These are phyloP conservation scores for Reticulitermes speratus DNA, from an alignment of 1,140 invertebrate species.

Conservation along the genomic window DNA sequence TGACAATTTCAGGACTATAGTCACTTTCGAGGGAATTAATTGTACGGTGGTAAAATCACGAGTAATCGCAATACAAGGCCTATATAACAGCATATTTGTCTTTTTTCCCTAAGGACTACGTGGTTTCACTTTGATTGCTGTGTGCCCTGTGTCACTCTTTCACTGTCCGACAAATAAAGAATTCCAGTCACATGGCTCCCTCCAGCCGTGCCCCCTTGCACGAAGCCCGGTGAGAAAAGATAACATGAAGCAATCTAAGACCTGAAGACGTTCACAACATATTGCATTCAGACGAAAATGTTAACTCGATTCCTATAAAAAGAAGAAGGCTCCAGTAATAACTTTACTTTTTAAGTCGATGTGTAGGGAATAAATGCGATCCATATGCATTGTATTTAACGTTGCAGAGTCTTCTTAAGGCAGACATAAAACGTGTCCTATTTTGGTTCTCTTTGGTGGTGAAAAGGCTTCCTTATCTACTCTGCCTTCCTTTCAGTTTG, in stretches of 20 bases:
- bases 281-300: slow-evolving; percentile 16
- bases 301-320: not conserved
- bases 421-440: too few relatives aligned
- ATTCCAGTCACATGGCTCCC: slow-evolving; percentile 2
- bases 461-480: too few relatives aligned
- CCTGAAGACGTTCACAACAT: not conserved
- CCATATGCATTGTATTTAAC: too few relatives aligned
- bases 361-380: not conserved
- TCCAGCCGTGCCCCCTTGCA: not conserved
- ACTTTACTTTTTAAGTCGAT: not conserved
- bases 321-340: not conserved
- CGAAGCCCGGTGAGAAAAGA: not conserved
- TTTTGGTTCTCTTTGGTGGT: too few relatives aligned
- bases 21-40: too few relatives aligned
- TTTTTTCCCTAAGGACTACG: too few relatives aligned
- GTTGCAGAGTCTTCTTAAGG: too few relatives aligned
- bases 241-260: slow-evolving; percentile 3
- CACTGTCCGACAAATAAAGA: not conserved
- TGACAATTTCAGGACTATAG: too few relatives aligned
- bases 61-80: too few relatives aligned
- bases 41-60: too few relatives aligned
- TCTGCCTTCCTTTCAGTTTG: too few relatives aligned
- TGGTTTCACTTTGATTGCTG: not conserved
- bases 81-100: too few relatives aligned
- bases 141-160: not conserved